A percentile compares a stretch with the other conserved stretches of the same genome.
These are phyloP conservation scores for Horisme vitalbata DNA, from an alignment of 2,888 invertebrate genomes.

Conservation along the genomic window DNA sequence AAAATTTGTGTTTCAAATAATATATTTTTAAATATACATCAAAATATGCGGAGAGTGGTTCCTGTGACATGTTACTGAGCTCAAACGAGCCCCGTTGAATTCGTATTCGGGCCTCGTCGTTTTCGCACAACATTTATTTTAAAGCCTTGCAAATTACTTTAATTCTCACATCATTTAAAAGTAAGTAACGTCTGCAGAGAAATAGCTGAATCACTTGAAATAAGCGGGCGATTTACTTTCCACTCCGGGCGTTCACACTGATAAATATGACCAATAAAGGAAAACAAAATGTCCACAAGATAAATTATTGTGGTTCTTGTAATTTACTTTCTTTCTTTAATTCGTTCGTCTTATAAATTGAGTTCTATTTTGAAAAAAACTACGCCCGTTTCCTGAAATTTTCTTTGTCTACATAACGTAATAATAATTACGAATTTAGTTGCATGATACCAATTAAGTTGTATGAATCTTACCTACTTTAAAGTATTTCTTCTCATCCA, in stretches of 20 bases:
- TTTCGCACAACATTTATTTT: slow-evolving; percentile 19
- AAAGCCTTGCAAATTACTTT: slow-evolving; percentile 24
- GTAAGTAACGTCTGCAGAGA: slow-evolving; percentile 31
- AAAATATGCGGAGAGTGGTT: slow-evolving; percentile 11
- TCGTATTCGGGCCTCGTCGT: slow-evolving; percentile 13
- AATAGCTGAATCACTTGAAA: slow-evolving; percentile 55
- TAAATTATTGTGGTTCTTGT: slow-evolving; percentile 61
- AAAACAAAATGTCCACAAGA: slow-evolving; percentile 70
- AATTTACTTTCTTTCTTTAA: slow-evolving; percentile 53
- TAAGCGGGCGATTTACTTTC: slow-evolving; percentile 62
- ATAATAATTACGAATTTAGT: too few relatives aligned
- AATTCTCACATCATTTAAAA: slow-evolving; percentile 30
- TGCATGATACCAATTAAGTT: too few relatives aligned
- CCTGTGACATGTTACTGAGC: slow-evolving; percentile 20
- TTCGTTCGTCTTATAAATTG: slow-evolving; percentile 42
- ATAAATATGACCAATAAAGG: slow-evolving; percentile 75
- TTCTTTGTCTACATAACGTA: too few relatives aligned
- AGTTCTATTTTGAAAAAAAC: too few relatives aligned
- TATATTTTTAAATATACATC: slow-evolving; percentile 1
- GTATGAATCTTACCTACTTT: too few relatives aligned
- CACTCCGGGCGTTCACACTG: slow-evolving; percentile 59
- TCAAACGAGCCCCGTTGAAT: slow-evolving; percentile 12
- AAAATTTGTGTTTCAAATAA: too few relatives aligned
- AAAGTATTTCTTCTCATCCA: too few relatives aligned
- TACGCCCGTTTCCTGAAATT: too few relatives aligned